These are phyloP conservation scores for Pagrus major DNA, from an alignment of 2,113 vertebrate species.

Conservation along the genomic window DNA sequence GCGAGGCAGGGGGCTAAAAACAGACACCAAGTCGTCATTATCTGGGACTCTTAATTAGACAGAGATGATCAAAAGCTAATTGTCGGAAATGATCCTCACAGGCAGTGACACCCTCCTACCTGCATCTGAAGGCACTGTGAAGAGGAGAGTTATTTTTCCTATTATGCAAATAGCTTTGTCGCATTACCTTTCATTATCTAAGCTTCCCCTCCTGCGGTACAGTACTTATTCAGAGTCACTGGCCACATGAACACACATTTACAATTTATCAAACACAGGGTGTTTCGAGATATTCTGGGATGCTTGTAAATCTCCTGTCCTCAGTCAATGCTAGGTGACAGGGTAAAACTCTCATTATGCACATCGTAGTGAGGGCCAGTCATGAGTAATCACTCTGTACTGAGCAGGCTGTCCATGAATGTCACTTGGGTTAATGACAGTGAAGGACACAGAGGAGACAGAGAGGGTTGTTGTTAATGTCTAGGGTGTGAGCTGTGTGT, in stretches of 20 bases:
- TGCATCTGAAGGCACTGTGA: conserved; percentile 1
- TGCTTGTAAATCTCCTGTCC: not conserved
- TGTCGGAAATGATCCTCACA: conserved; percentile 39
- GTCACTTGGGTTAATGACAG: not conserved
- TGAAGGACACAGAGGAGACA: not conserved
- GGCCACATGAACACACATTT: not conserved
- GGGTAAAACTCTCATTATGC: not conserved
- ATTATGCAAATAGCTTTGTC: conserved; percentile 17
- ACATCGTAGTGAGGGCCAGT: not conserved
- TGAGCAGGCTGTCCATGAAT: not conserved
- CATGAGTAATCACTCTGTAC: not conserved
- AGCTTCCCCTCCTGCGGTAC: not conserved
- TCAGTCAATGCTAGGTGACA: not conserved
- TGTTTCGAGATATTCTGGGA: not conserved
- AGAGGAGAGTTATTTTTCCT: not conserved
- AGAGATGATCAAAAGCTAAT: conserved; percentile 51
- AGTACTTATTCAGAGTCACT: not conserved
- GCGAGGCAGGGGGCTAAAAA: conserved; percentile 42
- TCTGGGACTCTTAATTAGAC: conserved; percentile 40
- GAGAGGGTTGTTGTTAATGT: not conserved
- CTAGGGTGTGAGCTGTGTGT: not conserved
- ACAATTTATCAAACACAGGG: not conserved
- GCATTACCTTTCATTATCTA: not conserved
- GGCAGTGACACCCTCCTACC: conserved; percentile 15
- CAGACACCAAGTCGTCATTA: conserved; percentile 53